Base-by-base conservation (phyloP, 2,888 invertebrate species). In the Folsomia candida region DNA sequence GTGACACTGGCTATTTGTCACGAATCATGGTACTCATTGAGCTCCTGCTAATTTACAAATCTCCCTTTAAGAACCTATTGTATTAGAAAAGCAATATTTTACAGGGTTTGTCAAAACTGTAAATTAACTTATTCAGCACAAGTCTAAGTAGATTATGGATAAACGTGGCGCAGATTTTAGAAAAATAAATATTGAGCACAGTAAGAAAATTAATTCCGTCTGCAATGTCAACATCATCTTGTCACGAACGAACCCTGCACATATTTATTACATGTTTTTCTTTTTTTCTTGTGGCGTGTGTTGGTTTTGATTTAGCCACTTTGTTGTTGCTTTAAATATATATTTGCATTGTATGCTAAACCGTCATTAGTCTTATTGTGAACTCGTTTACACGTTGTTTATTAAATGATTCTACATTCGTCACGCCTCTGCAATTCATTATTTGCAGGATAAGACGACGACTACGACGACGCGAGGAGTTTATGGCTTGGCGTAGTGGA, bases 291-390 rank as follows among this genome's bases (percentile, higher is more conserved):
- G 20, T 54, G 54, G 54, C 54, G 22, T 22, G 37, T 18, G 51
- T 24, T 24, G 51, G 3, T 47, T 47, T 37, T 51, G 51, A 64
- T 64, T 64, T 64, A 64, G 4, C 26, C 54, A 54, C 22, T 54
- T 54, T 37, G 37, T 37, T 37, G 25, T 64, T 11, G n/a, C 25
- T 2, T 9, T 25, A 20, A 20, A 24, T 27, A 25, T 24, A 14
- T 29, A 62, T 25, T 22, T 47, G n/a, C 24, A 24, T 64, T 65
- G 65, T 54, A 27, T 65, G 65, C 25, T 25, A 26, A 65, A 51
- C 51, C 57, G 51, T 65, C 65, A 54, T 65, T 65, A 65, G 65
- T 54, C 65, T 54, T 54, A 65, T 65, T 65, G 65, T 65, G 65
- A 54, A 54, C 57, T 54, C 65, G 65, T 65, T 65, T 27, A 65